These are phyloP conservation scores for Caenorhabditis sp. DNA, from an alignment of 2,888 invertebrate species.

Conservation along the genomic window DNA sequence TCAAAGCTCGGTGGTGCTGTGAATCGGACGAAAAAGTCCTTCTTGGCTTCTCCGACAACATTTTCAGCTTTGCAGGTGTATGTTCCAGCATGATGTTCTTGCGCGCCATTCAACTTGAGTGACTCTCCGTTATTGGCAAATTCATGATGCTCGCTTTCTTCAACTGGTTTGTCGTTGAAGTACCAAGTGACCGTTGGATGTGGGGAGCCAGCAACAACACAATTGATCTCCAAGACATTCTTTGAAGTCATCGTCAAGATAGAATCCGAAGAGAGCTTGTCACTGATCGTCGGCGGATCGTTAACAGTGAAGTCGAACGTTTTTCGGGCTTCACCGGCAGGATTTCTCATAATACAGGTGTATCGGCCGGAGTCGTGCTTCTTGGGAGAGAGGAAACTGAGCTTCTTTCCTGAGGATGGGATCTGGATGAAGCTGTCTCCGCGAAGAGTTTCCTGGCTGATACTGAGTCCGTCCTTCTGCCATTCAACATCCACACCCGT, in stretches of 20 bases:
- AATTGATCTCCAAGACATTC: constrained; percentile 83
- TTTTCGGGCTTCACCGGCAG: constrained; percentile 80
- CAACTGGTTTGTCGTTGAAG: constrained; percentile 52
- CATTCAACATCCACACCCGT: constrained; percentile 77
- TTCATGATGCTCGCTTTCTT: constrained; percentile 6
- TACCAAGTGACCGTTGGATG: constrained; percentile 66
- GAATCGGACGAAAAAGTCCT: constrained; percentile 78
- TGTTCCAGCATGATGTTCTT: constrained; percentile 60
- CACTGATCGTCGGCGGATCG: constrained; percentile 79
- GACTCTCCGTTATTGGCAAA: constrained; percentile 64
- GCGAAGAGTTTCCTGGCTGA: constrained; percentile 70
- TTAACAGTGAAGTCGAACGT: constrained; percentile 78
- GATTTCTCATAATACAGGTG: constrained; percentile 77
- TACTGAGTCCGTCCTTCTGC: constrained; percentile 77
- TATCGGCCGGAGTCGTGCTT: constrained; percentile 71
- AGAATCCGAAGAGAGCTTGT: constrained; percentile 73
- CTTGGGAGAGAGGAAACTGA: constrained; percentile 76
- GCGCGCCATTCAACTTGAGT: constrained; percentile 47
- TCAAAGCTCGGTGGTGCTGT: constrained; percentile 80
- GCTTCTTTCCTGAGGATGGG: constrained; percentile 74
- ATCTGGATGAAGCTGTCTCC: constrained; percentile 74
- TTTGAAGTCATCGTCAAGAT: constrained; percentile 74
- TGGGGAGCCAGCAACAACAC: constrained; percentile 74
- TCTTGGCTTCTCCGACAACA: constrained; percentile 82
- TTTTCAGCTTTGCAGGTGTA: constrained; percentile 84